These are phyloP conservation scores for Iphiclides podalirius DNA, from an alignment of 2,888 invertebrate species.

Conservation along the genomic window DNA sequence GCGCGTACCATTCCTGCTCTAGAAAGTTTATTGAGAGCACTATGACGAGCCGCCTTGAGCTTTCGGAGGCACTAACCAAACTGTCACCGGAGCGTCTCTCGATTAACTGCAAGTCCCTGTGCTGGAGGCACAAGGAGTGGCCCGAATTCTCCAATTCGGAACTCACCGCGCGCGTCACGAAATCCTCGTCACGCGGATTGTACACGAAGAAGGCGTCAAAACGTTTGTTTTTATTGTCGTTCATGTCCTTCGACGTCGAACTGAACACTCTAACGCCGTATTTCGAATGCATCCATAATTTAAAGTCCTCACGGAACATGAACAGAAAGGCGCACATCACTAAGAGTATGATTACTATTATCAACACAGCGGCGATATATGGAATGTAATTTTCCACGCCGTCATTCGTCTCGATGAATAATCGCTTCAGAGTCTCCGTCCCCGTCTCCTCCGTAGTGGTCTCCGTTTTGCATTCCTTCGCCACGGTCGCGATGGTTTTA, in stretches of 20 bases:
- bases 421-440: constrained; percentile 76
- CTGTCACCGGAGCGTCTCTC: constrained; percentile 78
- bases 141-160: constrained; percentile 86
- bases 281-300: constrained; percentile 88
- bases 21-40: constrained; percentile 90
- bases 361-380: constrained; percentile 85
- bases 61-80: constrained; percentile 78
- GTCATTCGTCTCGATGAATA: constrained; percentile 82
- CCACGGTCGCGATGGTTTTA: constrained; percentile 70
- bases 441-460: constrained; percentile 83
- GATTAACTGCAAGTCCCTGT: constrained; percentile 80
- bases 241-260: constrained; percentile 77
- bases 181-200: constrained; percentile 89
- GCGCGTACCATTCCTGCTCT: constrained; percentile 90
- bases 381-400: constrained; percentile 87
- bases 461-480: constrained; percentile 81
- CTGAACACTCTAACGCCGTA: constrained; percentile 88
- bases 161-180: constrained; percentile 84
- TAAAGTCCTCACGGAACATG: constrained; percentile 87
- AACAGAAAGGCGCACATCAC: constrained; percentile 85
- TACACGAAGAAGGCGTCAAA: constrained; percentile 95
- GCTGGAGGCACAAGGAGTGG: constrained; percentile 84
- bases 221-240: constrained; percentile 83
- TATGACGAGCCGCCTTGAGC: constrained; percentile 86
- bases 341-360: constrained; percentile 84